phyloP scores from a whole-genome alignment of 2,113 vertebrate species.

The Baryphthengus martii region DNA sequence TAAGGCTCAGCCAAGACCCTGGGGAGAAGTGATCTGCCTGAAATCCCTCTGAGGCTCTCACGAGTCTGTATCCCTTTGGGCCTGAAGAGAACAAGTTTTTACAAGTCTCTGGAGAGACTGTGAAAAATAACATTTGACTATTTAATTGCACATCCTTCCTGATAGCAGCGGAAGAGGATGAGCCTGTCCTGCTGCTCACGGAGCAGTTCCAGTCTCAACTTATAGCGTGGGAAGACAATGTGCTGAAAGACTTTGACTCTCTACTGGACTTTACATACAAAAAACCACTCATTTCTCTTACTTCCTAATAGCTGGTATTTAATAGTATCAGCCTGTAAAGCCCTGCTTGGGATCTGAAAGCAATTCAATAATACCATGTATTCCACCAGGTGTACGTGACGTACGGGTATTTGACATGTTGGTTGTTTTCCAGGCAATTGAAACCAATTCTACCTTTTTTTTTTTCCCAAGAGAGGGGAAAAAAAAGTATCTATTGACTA shows the following conservation, averaged over 20 bases:
- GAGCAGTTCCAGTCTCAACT: neutral
- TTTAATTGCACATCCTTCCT: neutral
- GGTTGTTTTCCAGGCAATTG: neutral
- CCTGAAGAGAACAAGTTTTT: neutral
- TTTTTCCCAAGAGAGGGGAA: neutral
- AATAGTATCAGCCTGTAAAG: neutral
- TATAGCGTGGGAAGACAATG: neutral
- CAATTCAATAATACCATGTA: neutral
- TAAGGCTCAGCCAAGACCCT: neutral
- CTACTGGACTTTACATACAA: neutral
- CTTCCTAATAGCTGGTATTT: neutral
- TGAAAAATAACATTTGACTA: neutral
- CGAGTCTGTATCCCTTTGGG: neutral
- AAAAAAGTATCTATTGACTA: neutral
- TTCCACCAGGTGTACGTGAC: neutral
- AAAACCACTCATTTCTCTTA: neutral
- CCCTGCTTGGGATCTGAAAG: neutral
- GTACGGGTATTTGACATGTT: neutral
- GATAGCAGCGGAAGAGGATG: neutral
- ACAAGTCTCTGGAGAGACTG: neutral
- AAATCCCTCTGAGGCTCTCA: neutral
- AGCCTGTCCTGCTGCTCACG: neutral
- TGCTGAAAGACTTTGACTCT: neutral
- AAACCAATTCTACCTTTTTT: neutral
- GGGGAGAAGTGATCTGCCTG: neutral